Evolutionary conservation across 2,113 vertebrate species (phyloP).

Genomic region (Pedionomus torquatus): DNA sequence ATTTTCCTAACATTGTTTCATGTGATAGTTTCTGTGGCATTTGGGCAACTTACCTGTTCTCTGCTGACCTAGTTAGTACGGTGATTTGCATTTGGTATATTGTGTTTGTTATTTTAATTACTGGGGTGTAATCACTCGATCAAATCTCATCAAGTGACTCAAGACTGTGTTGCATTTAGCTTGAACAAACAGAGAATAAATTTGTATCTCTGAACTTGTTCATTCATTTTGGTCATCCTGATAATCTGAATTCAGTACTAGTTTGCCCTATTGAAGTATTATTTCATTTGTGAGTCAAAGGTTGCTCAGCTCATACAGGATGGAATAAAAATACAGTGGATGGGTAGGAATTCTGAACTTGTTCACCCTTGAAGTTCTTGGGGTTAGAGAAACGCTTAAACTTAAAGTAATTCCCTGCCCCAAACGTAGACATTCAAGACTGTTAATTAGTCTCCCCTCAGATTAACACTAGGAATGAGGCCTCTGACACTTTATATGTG

Average conservation of each 20-base stretch:
- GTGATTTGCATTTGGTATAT: background rate
- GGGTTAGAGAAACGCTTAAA: background rate
- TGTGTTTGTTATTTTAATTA: background rate
- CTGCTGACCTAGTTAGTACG: background rate
- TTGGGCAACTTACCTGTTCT: background rate
- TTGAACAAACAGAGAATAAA: background rate
- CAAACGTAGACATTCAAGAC: background rate
- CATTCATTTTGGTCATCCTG: background rate
- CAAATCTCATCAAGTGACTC: background rate
- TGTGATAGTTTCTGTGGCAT: background rate
- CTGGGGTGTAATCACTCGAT: background rate
- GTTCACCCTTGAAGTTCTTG: background rate
- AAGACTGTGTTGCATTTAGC: background rate
- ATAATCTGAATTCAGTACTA: background rate
- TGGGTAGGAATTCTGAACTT: background rate
- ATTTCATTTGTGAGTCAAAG: background rate
- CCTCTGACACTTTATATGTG: fast-evolving
- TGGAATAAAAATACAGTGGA: background rate
- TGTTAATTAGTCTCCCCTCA: background rate
- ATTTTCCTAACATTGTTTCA: background rate
- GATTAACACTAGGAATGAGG: background rate
- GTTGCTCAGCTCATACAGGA: background rate
- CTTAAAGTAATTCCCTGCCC: background rate
- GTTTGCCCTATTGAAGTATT: background rate
- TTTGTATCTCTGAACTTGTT: background rate